Percentiles rank a stretch among this genome's conserved stretches.
phyloP scores from a whole-genome alignment of 2,113 vertebrate genomes.

The Typhlomys cinereus region DNA sequence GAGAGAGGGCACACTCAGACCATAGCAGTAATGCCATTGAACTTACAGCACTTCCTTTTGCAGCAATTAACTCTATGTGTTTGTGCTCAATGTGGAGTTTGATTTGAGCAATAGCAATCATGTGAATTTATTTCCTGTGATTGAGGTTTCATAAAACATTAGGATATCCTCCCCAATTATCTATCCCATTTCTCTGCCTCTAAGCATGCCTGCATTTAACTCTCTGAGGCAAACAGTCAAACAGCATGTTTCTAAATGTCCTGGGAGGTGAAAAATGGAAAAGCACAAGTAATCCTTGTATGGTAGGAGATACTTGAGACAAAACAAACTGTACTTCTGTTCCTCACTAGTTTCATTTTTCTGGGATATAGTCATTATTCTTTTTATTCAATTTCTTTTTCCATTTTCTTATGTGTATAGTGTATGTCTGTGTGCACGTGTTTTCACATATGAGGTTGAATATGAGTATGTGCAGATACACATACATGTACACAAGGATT shows the following conservation, averaged over 20 bases:
- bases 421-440: no score
- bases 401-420: no score
- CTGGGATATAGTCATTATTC: not conserved
- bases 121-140: constrained; percentile 54
- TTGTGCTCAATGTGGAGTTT: not conserved
- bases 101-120: not conserved
- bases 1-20: not conserved
- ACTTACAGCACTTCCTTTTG: constrained; percentile 17
- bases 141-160: constrained; percentile 48
- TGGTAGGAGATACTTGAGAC: not conserved
- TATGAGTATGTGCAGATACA: no score
- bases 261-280: not conserved
- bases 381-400: not conserved
- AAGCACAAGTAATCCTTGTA: not conserved
- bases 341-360: constrained; percentile 32
- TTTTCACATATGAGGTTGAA: no score
- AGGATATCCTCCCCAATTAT: not conserved
- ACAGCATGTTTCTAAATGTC: not conserved
- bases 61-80: constrained; percentile 8
- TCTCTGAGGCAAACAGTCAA: constrained; percentile 24
- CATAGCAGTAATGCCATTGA: not conserved
- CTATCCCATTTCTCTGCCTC: not conserved
- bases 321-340: not conserved
- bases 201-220: not conserved
- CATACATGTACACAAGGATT: no score